Percentiles rank a stretch among this genome's conserved stretches.
Conservation (phyloP, 2,797 vertebrate genomes). For the Hafferia zeledoni region DNA sequence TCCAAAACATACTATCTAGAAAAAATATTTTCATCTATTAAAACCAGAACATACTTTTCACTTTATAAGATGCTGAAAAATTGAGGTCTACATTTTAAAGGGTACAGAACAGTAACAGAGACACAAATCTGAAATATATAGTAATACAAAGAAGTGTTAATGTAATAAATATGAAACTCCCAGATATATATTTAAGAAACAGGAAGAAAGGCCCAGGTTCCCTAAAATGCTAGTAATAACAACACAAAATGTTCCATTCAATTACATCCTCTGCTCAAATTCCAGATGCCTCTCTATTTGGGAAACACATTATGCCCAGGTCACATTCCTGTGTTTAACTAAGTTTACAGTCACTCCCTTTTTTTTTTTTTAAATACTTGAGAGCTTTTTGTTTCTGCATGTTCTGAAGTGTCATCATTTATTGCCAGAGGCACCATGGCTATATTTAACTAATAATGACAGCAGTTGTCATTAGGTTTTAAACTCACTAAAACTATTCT, state of each 20-base stretch:
- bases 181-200: neutral
- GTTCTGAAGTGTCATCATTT: conserved; percentile 75
- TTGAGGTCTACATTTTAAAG: neutral
- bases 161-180: conserved; percentile 8
- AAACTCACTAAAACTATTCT: conserved; percentile 81
- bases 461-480: conserved; percentile 81
- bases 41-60: neutral
- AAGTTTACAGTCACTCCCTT: conserved; percentile 72
- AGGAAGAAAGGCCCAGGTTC: neutral
- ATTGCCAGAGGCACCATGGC: conserved; percentile 73
- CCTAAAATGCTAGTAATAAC: conserved; percentile 51
- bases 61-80: neutral
- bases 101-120: neutral
- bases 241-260: conserved; percentile 51
- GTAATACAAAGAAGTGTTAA: neutral
- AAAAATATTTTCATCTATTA: neutral
- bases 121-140: neutral
- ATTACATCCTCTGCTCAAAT: conserved; percentile 52
- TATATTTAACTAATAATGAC: conserved; percentile 82
- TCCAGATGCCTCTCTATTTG: conserved; percentile 62
- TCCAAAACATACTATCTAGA: neutral
- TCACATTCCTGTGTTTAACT: conserved; percentile 77
- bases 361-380: conserved; percentile 71
- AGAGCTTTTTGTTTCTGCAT: conserved; percentile 76
- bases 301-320: conserved; percentile 71